Conservation (phyloP, 2,797 vertebrate genomes). For the Liparis tanakae region DNA sequence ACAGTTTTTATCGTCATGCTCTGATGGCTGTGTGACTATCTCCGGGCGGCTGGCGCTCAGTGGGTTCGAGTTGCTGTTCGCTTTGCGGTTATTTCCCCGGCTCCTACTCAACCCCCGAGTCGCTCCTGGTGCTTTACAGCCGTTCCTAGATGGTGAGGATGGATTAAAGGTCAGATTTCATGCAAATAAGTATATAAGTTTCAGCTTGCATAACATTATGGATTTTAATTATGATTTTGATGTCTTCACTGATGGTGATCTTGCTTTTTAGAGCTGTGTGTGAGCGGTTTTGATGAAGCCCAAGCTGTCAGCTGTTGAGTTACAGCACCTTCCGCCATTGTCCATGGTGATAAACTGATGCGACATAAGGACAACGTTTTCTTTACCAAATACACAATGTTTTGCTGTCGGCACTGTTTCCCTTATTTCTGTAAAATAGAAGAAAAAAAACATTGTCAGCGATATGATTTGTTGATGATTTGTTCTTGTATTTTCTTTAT, state of each 20-base stretch:
- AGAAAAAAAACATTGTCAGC: background rate
- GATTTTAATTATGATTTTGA: background rate
- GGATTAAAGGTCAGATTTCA: background rate
- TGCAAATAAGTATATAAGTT: background rate
- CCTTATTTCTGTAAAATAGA: background rate
- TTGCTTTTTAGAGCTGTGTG: background rate
- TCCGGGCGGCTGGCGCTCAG: background rate
- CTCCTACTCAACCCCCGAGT: background rate
- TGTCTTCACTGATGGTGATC: background rate
- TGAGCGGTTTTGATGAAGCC: background rate
- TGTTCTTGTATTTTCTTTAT: slow-evolving; percentile 37
- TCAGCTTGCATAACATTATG: slow-evolving; percentile 10
- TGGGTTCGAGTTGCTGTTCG: background rate
- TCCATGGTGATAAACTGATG: slow-evolving; percentile 1
- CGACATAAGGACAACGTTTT: slow-evolving; percentile 1
- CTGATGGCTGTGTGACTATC: slow-evolving; percentile 28
- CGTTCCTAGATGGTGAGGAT: background rate
- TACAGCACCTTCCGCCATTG: background rate
- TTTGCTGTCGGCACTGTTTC: background rate
- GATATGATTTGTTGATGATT: background rate
- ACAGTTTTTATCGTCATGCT: slow-evolving; percentile 34
- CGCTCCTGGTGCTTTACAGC: background rate
- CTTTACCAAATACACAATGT: background rate
- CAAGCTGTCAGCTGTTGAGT: background rate
- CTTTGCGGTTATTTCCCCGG: background rate